These are phyloP conservation scores for Rhagonycha lutea DNA, from an alignment of 2,888 invertebrate species.

Conservation along the genomic window DNA sequence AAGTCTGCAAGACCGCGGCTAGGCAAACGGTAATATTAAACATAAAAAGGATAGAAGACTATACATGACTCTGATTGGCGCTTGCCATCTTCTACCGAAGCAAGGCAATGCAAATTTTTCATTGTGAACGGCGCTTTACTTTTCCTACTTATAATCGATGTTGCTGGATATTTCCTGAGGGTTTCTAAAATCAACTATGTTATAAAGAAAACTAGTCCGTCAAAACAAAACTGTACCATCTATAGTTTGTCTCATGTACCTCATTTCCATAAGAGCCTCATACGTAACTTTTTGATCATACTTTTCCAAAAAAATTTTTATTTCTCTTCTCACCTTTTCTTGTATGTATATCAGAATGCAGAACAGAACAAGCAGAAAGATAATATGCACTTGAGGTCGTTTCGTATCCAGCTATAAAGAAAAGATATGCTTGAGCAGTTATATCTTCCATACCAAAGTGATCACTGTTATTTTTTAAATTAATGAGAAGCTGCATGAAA, in stretches of 20 bases:
- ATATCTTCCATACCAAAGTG: slow-evolving; percentile 39
- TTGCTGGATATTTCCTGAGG: neutral
- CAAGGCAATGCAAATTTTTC: no score
- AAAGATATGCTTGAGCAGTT: slow-evolving; percentile 52
- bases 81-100: no score
- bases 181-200: neutral
- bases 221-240: neutral
- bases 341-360: slow-evolving; percentile 54
- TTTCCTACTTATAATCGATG: neutral
- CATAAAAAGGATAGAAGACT: no score
- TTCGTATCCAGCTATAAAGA: slow-evolving; percentile 58
- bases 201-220: neutral
- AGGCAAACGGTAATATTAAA: no score
- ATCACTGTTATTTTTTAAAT: slow-evolving; percentile 42
- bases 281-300: slow-evolving; percentile 49
- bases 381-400: slow-evolving; percentile 55
- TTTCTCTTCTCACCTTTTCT: slow-evolving; percentile 52
- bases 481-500: slow-evolving; percentile 59
- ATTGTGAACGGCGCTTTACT: no score
- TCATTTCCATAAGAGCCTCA: slow-evolving; percentile 53
- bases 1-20: no score
- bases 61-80: no score
- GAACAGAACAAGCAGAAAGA: slow-evolving; percentile 51
- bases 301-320: slow-evolving; percentile 42
- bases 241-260: neutral